Conservation (phyloP, 2,888 invertebrate species). For the Candidula unifasciata region DNA sequence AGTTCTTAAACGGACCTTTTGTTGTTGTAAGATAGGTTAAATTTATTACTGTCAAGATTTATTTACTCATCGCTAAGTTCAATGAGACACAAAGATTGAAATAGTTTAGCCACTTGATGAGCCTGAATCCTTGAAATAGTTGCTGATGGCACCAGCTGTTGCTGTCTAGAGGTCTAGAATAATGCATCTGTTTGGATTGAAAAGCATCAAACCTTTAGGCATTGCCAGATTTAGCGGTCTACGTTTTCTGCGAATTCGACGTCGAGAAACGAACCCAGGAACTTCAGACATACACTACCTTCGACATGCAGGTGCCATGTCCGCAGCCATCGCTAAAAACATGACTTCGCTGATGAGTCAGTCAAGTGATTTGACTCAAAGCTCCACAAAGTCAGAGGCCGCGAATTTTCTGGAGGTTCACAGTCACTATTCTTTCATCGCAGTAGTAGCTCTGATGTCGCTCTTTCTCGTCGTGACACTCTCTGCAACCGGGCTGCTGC, state of each 20-base stretch:
- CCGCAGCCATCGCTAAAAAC: conserved; percentile 45
- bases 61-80: no score
- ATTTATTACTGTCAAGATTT: no score
- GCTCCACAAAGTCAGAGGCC: not conserved
- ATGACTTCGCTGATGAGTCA: conserved; percentile 32
- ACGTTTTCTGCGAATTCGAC: not conserved
- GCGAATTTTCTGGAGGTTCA: conserved; percentile 33
- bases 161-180: not conserved
- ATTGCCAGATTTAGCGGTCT: conserved; percentile 15
- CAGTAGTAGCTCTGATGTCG: conserved; percentile 68
- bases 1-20: no score
- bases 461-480: conserved; percentile 72
- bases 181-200: conserved; percentile 38
- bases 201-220: conserved; percentile 10
- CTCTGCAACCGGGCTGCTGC: conserved; percentile 66
- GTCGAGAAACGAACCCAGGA: not conserved
- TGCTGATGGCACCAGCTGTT: no score
- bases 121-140: no score
- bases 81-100: no score
- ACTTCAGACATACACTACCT: conserved; percentile 1
- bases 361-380: conserved; percentile 28
- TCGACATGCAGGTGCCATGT: conserved; percentile 45
- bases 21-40: no score
- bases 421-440: conserved; percentile 57
- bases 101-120: no score